Evolutionary conservation across 2,797 vertebrate species (phyloP), one percentile per base, ranked within the genome.

Genomic region (Lophius americanus): DNA sequence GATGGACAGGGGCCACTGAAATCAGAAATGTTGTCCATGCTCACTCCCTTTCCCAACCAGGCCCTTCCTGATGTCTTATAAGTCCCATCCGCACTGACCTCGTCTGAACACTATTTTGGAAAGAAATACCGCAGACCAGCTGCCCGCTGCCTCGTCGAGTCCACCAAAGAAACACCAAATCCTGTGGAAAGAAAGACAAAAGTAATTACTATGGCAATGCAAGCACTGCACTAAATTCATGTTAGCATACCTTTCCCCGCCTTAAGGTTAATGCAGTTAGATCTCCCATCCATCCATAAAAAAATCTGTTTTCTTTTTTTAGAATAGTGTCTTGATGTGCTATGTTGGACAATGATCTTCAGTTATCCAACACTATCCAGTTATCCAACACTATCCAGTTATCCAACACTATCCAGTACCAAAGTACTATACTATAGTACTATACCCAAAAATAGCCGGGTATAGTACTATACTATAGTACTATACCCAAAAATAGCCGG

Each of bases 21-120:
- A 82, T 94, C 93, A 12, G 89, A 90, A 73, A 94, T 90, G 85
- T 93, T 94, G 89, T 95, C 94, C 94, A 95, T 95, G 60, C 73
- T 94, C 92, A 93, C 89, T 89, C 92, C 93, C 85, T 91, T 91
- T 92, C 90, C 93, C 92, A 90, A 73, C 91, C 87, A 89, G 90
- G 83, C 81, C 81, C 83, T 89, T 85, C 84, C 72, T 85, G 77
- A 77, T 84, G 79, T 90, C 90, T 90, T 78, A 47, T 44, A 82
- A 80, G 80, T 91, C 91, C 93, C 93, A 94, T 94, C 77, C 76
- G 91, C 44, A 67, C 87, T 60, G 66, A 84, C 70, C 76, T 81
- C 14, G 53, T 79, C 78, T 68, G 68, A 85, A 81, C 63, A 10
- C 62, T 74, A 58, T 79, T 74, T 62, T 69, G 55, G 54, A 64